phyloP scores from a whole-genome alignment of 2,797 vertebrate species.

The Pseudochirops corinnae region DNA sequence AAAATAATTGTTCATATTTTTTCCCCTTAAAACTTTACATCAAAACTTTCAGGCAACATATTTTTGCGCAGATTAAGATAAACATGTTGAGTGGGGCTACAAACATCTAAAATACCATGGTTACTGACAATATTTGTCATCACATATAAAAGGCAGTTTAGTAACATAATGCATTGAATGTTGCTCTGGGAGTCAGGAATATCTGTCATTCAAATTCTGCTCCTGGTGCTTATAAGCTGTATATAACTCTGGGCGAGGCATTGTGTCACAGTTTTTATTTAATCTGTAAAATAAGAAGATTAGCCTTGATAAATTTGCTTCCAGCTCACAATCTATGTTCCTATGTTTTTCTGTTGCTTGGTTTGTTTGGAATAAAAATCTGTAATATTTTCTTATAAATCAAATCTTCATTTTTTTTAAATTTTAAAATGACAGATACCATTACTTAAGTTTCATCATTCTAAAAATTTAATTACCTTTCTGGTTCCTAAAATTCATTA shows the following conservation, averaged over 20 bases:
- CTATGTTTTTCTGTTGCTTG: not conserved
- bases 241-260: not conserved
- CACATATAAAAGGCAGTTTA: not conserved
- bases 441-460: not conserved
- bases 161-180: not conserved
- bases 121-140: slow-evolving; percentile 50
- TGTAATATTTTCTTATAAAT: not conserved
- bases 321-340: not conserved
- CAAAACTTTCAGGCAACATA: not conserved
- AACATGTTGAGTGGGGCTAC: not conserved
- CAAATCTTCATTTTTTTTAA: not conserved
- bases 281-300: not conserved
- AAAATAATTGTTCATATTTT: slow-evolving; percentile 28
- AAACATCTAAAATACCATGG: slow-evolving; percentile 6
- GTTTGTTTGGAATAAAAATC: not conserved
- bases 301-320: not conserved
- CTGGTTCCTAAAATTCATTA: not conserved
- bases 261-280: not conserved
- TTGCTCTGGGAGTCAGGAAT: not conserved
- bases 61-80: slow-evolving; percentile 20
- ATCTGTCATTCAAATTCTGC: not conserved
- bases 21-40: slow-evolving; percentile 17
- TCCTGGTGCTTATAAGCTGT: not conserved
- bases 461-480: not conserved
- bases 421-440: not conserved